Base-by-base conservation (phyloP, 2,797 vertebrate genomes). In the Crax fasciolata region DNA sequence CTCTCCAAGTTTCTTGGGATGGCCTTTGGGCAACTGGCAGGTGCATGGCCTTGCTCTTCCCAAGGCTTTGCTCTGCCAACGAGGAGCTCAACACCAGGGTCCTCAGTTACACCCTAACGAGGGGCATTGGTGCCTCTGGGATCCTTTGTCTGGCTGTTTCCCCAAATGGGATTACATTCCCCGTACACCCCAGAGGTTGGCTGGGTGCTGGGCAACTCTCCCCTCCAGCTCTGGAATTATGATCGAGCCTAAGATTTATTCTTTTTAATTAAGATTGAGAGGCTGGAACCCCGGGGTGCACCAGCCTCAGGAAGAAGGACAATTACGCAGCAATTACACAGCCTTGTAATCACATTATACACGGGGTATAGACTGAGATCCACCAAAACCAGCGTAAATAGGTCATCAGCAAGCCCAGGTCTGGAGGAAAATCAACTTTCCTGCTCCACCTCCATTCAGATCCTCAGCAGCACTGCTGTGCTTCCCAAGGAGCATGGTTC, bases 221-320 rank as follows among this genome's bases (percentile, higher is more conserved):
- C 10, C 9, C 41, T 25, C 28, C 10, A 7, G 61, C 43, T 84
- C 84, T 55, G 35, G 55, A 86, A 77, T 86, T 43, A 38, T 2
- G 1, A 51, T 66, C 35, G 74, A 77, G 81, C 55, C 84, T 77
- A 77, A 77, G 85, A 70, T 83, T 91, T 87, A 66, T 84, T 73
- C 79, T 87, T 91, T 95, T 94, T 91, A 91, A 94, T 91, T 95
- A 94, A 92, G 90, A 90, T 58, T 39, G 89, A 94, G 90, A 91
- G 48, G 48, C 78, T 89, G 57, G 90, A 94, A 80, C 88, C 82
- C 82, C 85, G 91, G 81, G 52, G 91, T 91, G 85, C 82, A 58
- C 25, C 88, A 87, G 88, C 85, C 85, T 91, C 70, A 54, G 78
- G 93, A 93, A 93, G 85, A 58, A 87, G 79, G 83, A 87, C 88